Base-by-base conservation (phyloP, 2,888 invertebrate genomes). In the Ischnura elegans region DNA sequence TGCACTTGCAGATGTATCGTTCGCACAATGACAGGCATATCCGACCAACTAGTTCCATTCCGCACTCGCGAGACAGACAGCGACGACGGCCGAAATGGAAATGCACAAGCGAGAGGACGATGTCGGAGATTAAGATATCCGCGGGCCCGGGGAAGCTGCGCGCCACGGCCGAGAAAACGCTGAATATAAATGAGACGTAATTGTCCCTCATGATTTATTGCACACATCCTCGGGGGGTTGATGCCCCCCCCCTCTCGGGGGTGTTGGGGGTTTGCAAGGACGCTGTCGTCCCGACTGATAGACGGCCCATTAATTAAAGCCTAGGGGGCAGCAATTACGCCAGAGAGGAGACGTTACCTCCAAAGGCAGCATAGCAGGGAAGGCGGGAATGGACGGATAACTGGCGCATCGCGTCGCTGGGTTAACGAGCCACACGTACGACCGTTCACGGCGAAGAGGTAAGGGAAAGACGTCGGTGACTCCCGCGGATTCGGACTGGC, bases 161-260 rank as follows among this genome's bases (percentile, higher is more conserved):
- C 36, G 76, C 76, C 10, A 0, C 5, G 76, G 13, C 51, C 10
- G 76, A 36, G 76, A 0, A 76, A 76, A 76, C 25, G 76, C 36
- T 76, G 76, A 76, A 76, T 76, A 76, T 76, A 76, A 76, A 76
- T 76, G 76, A 76, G 76, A 25, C 76, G 76, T 76, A 76, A 76
- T 76, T 76, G 76, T 76, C 76, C 76, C 25, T 36, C 76, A 76
- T 76, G 76, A 76, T 76, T 76, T 76, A 76, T 76, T 76, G 36
- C 76, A 76, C 36, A 36, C 36, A 29, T 10, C 25, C 61, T n/a
- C 19, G 25, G 25, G 61, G 61, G 61, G 61, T 36, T 4, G 21
- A 8, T 29, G 29, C 36, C 76, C 5, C n/a, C 36, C 76, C 16
- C 19, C 16, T 51, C 76, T 25, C 76, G 29, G 36, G 76, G 76